Base-by-base conservation (phyloP, 2,113 vertebrate species). In the Pungitius pungitius region DNA sequence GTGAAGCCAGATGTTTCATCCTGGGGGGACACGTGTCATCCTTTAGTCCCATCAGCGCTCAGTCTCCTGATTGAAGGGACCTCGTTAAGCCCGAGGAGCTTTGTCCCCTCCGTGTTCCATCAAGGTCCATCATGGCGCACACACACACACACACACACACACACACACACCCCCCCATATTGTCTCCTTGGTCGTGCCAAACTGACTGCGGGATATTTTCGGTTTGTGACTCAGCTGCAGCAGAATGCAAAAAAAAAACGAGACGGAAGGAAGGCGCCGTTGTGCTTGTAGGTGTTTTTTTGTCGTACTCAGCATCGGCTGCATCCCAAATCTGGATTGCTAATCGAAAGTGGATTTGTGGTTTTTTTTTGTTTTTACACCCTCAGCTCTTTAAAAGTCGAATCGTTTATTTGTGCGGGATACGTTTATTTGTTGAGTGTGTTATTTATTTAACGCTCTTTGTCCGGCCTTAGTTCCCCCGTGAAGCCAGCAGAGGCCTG, bases 191-290 rank as follows among this genome's bases (percentile, higher is more conserved):
- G 8, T 70, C 11, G 33, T 51, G 39, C 73, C 65, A 61, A 45
- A 22, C 45, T 30, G 35, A 61, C 17, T 64, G 66, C 75, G 58
- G 55, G 75, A 39, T 77, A 64, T 77, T 77, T 79, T 69, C 61
- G 78, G 78, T 20, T 73, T 68, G 80, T 85, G 80, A 80, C 69
- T 83, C 80, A 70, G 43, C 68, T 45, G 63, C 35, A 26, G 63
- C 18, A 35, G 45, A 60, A 11, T 30, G 40, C n/a, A n/a, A n/a
- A 60, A 45, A 45, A 49, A 52, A n/a, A 59, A 79, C 30, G 55
- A 47, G 69, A 56, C 35, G 49, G 39, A 54, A 30, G 30, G 30
- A 30, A 30, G 6, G 24, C 1, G 6, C 7, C 52, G 2, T 73
- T 70, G 74, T 70, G 39, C 68, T 30, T 69, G 58, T 70, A 45